Evolutionary conservation across 2,113 vertebrate genomes (phyloP).

Genomic region (Xenopus borealis): DNA sequence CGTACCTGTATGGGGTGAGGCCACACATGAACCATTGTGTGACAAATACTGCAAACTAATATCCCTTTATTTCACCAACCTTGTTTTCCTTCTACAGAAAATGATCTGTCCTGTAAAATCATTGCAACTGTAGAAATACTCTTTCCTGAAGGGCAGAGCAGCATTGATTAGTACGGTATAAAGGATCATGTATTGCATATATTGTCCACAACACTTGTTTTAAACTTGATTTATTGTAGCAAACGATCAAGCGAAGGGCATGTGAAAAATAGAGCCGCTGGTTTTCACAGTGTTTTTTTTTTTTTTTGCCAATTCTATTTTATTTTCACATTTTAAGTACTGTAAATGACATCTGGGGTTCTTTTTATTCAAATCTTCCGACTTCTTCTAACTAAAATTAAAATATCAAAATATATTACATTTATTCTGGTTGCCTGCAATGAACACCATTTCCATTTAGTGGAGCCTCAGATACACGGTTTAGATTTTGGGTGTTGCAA

Average conservation of each 20-base stretch:
- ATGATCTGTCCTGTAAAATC: not conserved
- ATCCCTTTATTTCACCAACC: no score
- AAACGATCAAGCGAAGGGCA: not conserved
- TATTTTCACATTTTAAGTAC: not conserved
- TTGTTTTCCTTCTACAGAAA: not conserved
- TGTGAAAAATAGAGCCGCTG: not conserved
- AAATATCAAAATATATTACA: not conserved
- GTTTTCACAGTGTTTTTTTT: not conserved
- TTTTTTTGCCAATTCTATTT: not conserved
- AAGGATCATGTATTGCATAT: not conserved
- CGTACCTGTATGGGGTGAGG: no score
- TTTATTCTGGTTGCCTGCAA: not conserved
- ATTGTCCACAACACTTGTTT: not conserved
- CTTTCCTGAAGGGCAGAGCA: not conserved
- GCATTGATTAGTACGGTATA: not conserved
- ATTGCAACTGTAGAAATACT: not conserved
- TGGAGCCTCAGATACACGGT: not conserved
- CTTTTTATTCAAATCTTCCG: not conserved
- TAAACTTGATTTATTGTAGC: not conserved
- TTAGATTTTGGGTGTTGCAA: not conserved
- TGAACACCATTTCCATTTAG: not conserved
- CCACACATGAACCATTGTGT: no score
- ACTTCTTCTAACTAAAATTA: not conserved
- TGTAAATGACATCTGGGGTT: not conserved
- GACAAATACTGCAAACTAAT: no score